Evolutionary conservation across 2,113 vertebrate species (phyloP), one percentile per base, ranked within the genome.

Genomic region (Periophthalmus modestus): DNA sequence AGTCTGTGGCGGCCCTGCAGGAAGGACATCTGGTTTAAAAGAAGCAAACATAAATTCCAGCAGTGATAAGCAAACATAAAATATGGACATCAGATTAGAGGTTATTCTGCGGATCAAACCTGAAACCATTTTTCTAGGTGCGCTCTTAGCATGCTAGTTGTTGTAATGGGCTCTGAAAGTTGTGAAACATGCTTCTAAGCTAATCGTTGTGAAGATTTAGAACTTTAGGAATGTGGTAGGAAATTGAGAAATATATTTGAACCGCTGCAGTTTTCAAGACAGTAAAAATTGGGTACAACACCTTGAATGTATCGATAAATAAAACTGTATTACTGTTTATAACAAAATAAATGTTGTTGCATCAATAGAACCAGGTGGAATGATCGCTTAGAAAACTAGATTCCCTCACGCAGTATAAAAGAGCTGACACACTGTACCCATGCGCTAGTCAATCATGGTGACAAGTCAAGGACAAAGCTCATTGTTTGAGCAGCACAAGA

Each of bases 391-490:
- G 18, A 43, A 65, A 65, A 13, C 62, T n/a, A 13, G 9, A 39
- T 43, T 65, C 2, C 39, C 33, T n/a, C 18, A n/a, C 19, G 10
- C 33, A 34, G 15, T 46, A 67, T 23, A 67, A 67, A 67, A 47
- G 39, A 48, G 43, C 46, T 47, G 66, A 48, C 46, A 67, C 39
- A 48, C 21, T 48, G 66, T 24, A 67, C 21, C 43, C 66, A 47
- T 67, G 66, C 21, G 66, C 66, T 48, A 24, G 66, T 67, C 66
- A 67, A 24, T 67, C 66, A 47, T 67, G 11, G 21, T 24, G 46
- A 48, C 66, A 67, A 23, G 46, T 48, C 66, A 67, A 67, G 66
- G 66, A 47, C 39, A 67, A 67, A 67, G 39, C 39, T 24, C 46
- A 46, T 23, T 67, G 39, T 67, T 46, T 67, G 23, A 39, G 46